A percentile compares a stretch with the other conserved stretches of the same genome.
These are phyloP conservation scores for Brenthis daphne DNA, from an alignment of 2,888 invertebrate species.

Conservation along the genomic window DNA sequence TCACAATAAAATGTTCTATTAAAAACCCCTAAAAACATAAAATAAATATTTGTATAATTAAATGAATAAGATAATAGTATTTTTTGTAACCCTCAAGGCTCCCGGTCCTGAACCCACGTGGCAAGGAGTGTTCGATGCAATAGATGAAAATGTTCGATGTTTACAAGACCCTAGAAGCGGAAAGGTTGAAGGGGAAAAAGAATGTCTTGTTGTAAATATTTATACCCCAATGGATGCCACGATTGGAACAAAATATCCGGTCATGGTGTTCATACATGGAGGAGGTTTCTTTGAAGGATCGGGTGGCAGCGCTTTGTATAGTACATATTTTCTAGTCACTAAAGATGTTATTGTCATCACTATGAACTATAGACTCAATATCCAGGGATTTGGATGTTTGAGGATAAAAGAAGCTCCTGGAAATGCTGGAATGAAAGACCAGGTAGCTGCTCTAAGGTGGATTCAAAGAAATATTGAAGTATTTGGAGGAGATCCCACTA, in stretches of 20 bases:
- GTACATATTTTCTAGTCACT: conserved; percentile 60
- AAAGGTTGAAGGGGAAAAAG: conserved; percentile 49
- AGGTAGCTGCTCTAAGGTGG: conserved; percentile 66
- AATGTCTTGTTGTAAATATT: conserved; percentile 65
- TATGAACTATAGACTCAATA: conserved; percentile 67
- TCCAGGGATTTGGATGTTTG: conserved; percentile 65
- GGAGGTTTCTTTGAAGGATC: conserved; percentile 68
- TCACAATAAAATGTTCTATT: no score
- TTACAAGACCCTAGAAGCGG: conserved; percentile 47
- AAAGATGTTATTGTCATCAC: conserved; percentile 66
- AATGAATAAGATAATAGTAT: not conserved
- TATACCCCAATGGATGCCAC: conserved; percentile 54
- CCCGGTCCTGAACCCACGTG: conserved; percentile 64
- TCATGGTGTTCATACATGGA: conserved; percentile 72
- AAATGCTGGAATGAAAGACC: conserved; percentile 68
- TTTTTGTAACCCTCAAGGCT: conserved; percentile 51
- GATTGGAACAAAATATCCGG: conserved; percentile 51
- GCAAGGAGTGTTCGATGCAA: conserved; percentile 59
- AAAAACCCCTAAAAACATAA: no score
- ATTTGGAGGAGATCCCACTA: conserved; percentile 66
- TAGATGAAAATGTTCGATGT: conserved; percentile 58
- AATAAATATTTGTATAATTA: no score
- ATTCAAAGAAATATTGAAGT: conserved; percentile 57
- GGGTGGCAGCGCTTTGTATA: conserved; percentile 53
- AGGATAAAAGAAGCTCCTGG: conserved; percentile 67